A percentile compares a stretch with the other conserved stretches of the same genome.
phyloP scores from a whole-genome alignment of 2,797 vertebrate genomes.

The Smutsia temminckii region DNA sequence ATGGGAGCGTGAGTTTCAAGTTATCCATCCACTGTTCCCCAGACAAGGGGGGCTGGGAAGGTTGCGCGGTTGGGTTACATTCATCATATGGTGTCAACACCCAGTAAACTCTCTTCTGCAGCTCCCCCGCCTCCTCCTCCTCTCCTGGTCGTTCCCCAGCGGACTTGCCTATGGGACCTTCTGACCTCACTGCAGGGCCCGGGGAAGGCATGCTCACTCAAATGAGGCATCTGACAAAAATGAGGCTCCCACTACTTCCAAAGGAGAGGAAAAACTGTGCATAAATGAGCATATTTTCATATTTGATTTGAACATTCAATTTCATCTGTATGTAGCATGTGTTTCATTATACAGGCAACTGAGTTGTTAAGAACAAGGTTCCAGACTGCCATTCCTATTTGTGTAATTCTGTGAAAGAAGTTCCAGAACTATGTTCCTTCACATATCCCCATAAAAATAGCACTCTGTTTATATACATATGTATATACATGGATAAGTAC shows the following conservation, averaged over 20 bases:
- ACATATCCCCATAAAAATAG: neutral
- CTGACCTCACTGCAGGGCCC: neutral
- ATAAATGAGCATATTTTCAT: conserved; percentile 27
- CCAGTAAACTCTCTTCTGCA: neutral
- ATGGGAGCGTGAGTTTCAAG: neutral
- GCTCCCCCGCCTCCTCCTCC: neutral
- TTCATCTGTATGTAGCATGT: conserved; percentile 44
- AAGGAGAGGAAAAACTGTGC: neutral
- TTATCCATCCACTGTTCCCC: neutral
- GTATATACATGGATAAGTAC: neutral
- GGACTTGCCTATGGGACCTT: accelerated
- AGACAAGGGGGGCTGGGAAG: too few species aligned
- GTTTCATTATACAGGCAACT: conserved; percentile 45
- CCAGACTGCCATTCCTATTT: conserved; percentile 2
- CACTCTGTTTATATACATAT: neutral
- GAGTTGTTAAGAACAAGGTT: conserved; percentile 28
- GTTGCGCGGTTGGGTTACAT: neutral
- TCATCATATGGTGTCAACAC: neutral
- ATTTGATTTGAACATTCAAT: conserved; percentile 38
- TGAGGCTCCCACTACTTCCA: neutral
- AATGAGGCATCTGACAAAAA: neutral
- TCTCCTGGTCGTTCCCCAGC: neutral
- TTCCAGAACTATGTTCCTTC: conserved; percentile 39
- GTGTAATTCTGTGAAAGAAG: neutral
- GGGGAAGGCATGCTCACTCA: neutral